Evolutionary conservation across 1,140 invertebrate species (phyloP).

Genomic region (Lamellibrachia luymesi): DNA sequence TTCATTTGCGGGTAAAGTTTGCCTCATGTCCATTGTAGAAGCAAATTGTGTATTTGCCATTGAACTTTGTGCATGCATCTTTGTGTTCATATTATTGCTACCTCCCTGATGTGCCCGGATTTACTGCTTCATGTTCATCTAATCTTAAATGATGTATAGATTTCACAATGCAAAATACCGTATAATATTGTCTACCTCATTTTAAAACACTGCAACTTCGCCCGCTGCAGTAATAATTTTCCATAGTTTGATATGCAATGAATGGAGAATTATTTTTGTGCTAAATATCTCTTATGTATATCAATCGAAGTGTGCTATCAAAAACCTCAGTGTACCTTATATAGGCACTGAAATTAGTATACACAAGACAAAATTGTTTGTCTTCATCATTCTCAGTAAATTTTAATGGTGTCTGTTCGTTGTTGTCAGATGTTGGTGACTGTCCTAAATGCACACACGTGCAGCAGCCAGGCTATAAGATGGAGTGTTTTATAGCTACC

Average conservation of each 20-base stretch:
- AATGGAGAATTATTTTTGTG: background rate
- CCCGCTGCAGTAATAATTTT: background rate
- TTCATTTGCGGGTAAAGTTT: background rate
- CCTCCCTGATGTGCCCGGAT: background rate
- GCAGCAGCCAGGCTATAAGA: background rate
- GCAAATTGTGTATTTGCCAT: background rate
- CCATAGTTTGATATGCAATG: conserved; percentile 5
- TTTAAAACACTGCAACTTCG: background rate
- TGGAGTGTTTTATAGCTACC: background rate
- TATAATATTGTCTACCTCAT: background rate
- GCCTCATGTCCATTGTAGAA: background rate
- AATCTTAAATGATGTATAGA: background rate
- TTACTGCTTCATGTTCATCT: background rate
- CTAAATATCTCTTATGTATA: background rate
- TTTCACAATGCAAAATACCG: background rate
- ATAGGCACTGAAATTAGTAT: background rate
- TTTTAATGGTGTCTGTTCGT: background rate
- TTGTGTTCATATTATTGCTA: background rate
- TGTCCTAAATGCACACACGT: background rate
- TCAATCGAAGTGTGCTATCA: background rate
- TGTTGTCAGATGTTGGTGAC: background rate
- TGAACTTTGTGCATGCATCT: background rate
- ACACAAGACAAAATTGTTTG: background rate
- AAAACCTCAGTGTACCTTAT: background rate
- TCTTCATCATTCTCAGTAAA: background rate